These are phyloP conservation scores for Brachyopa scutellaris DNA, from an alignment of 2,888 invertebrate species.

Conservation along the genomic window DNA sequence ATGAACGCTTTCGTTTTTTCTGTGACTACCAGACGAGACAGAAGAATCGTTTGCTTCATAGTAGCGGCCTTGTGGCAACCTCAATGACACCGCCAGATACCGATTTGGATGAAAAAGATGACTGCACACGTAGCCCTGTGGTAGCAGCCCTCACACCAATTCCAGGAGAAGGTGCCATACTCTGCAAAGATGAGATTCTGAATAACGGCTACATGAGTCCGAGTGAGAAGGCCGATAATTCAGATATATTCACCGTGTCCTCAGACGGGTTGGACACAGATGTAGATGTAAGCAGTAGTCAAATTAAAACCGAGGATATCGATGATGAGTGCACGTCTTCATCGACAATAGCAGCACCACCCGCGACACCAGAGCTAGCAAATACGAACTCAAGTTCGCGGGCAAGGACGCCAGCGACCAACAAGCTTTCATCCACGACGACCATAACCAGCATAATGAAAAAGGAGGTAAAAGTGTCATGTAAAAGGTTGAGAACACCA, in stretches of 20 bases:
- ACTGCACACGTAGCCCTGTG: constrained; percentile 76
- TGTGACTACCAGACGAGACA: constrained; percentile 70
- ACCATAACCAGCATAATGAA: constrained; percentile 80
- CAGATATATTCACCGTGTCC: constrained; percentile 81
- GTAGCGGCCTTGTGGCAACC: constrained; percentile 60
- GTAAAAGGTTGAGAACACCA: constrained; percentile 79
- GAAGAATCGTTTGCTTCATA: constrained; percentile 75
- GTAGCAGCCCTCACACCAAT: constrained; percentile 28
- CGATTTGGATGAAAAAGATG: constrained; percentile 74
- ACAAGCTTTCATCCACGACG: constrained; percentile 75
- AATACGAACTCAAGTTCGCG: constrained; percentile 2
- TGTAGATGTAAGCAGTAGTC: constrained; percentile 78
- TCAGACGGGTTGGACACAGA: constrained; percentile 81
- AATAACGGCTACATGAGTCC: constrained; percentile 80
- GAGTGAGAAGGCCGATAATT: constrained; percentile 80
- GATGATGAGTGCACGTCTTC: constrained; percentile 65
- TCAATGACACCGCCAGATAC: constrained; percentile 76
- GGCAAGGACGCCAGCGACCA: constrained; percentile 71
- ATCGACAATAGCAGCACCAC: constrained; percentile 56
- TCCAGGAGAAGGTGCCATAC: constrained; percentile 29
- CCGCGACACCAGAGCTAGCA: constrained; percentile 28
- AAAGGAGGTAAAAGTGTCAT: constrained; percentile 80
- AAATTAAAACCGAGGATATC: constrained; percentile 65
- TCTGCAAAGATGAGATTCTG: constrained; percentile 58
- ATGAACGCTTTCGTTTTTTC: constrained; percentile 51